These are phyloP conservation scores for Standfussiana lucernea DNA, from an alignment of 2,888 invertebrate genomes.

Conservation along the genomic window DNA sequence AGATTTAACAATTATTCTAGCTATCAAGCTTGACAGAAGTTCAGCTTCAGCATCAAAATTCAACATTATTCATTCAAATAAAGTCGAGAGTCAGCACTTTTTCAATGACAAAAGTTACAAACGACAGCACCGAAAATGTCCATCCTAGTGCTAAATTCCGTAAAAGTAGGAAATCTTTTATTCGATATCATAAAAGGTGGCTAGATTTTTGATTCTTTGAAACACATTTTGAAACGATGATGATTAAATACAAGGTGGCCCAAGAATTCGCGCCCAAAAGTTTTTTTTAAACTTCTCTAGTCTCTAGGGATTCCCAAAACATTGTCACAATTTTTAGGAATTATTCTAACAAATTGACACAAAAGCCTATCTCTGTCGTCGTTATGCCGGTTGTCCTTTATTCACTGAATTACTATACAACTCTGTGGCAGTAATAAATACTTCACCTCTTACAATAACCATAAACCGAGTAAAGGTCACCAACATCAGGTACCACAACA, in stretches of 20 bases:
- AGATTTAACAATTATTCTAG: not conserved
- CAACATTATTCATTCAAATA: not conserved
- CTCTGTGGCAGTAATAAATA: not conserved
- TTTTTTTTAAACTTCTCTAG: too few species aligned
- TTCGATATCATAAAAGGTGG: not conserved
- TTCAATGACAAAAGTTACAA: not conserved
- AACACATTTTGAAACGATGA: too few species aligned
- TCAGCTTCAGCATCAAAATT: not conserved
- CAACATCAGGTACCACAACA: not conserved
- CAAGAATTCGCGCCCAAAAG: too few species aligned
- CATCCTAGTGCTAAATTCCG: not conserved
- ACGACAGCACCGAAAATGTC: not conserved
- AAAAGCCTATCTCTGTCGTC: too few species aligned
- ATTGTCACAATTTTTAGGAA: too few species aligned
- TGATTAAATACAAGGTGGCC: too few species aligned
- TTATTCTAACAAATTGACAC: too few species aligned
- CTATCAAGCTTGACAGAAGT: not conserved
- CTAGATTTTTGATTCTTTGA: not conserved
- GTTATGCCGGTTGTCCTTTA: too few species aligned
- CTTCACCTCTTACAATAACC: slow-evolving; percentile 4
- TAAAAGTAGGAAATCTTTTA: not conserved
- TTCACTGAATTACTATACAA: not conserved
- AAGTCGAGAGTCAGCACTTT: not conserved
- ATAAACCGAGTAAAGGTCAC: slow-evolving; percentile 8
- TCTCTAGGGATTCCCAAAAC: too few species aligned